Evolutionary conservation across 2,888 invertebrate species (phyloP).

Genomic region (Apamea epomidion): DNA sequence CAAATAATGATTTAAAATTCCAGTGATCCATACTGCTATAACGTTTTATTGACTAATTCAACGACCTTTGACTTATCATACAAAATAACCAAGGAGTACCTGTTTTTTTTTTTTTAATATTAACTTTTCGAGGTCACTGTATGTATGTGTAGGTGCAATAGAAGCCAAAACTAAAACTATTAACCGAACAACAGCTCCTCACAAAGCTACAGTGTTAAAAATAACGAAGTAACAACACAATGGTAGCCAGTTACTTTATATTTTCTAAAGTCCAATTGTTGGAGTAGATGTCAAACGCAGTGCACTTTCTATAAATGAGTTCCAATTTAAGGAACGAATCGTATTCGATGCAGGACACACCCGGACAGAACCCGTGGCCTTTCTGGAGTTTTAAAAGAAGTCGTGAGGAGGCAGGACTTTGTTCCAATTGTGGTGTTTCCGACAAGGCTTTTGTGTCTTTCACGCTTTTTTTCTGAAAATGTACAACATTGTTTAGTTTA

Average conservation of each 20-base stretch:
- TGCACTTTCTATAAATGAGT: constrained; percentile 58
- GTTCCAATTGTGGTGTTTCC: background rate
- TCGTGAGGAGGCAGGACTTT: too few relatives aligned
- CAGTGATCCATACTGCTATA: too few relatives aligned
- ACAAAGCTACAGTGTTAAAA: constrained; percentile 21
- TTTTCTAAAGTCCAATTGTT: constrained; percentile 33
- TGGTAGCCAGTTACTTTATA: constrained; percentile 18
- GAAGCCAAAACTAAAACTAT: background rate
- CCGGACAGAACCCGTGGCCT: background rate
- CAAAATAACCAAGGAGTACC: too few relatives aligned
- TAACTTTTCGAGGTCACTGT: too few relatives aligned
- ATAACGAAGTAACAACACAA: constrained; percentile 25
- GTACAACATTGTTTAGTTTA: background rate
- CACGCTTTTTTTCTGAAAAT: background rate
- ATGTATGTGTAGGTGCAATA: background rate
- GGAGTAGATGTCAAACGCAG: constrained; percentile 57
- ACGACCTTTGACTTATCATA: too few relatives aligned
- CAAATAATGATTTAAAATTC: too few relatives aligned
- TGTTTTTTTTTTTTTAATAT: too few relatives aligned
- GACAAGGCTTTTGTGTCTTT: background rate
- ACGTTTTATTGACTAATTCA: too few relatives aligned
- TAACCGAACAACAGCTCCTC: background rate
- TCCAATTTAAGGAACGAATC: constrained; percentile 54
- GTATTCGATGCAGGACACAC: constrained; percentile 17
- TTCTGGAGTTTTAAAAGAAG: constrained; percentile 5